Evolutionary conservation across 2,888 invertebrate genomes (phyloP).

Genomic region (Carterocephalus palaemon): DNA sequence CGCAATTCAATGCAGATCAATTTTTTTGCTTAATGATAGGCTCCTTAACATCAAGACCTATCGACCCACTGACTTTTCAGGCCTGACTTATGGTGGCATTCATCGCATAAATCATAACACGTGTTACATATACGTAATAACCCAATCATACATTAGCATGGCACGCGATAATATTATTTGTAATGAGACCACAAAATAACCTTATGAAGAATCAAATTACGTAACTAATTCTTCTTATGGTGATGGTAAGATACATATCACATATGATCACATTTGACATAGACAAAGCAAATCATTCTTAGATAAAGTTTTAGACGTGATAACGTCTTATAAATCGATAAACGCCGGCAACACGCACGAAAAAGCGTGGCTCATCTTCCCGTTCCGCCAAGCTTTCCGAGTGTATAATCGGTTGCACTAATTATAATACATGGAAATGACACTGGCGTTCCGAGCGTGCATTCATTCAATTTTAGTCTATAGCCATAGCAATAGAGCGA

Average conservation of each 20-base stretch:
- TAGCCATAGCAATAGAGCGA: too few relatives aligned
- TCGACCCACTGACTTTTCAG: conserved; percentile 14
- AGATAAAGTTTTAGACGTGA: too few relatives aligned
- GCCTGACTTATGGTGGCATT: conserved; percentile 6
- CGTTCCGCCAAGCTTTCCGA: too few relatives aligned
- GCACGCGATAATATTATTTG: conserved; percentile 20
- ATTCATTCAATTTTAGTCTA: too few relatives aligned
- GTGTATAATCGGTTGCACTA: too few relatives aligned
- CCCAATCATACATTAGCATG: conserved; percentile 6
- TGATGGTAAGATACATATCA: neutral
- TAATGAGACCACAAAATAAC: neutral
- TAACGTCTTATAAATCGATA: too few relatives aligned
- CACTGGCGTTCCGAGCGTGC: too few relatives aligned
- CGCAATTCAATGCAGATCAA: neutral
- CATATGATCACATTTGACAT: neutral
- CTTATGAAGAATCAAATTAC: conserved; percentile 1
- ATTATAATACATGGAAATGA: too few relatives aligned
- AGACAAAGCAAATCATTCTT: too few relatives aligned
- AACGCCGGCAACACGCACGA: too few relatives aligned
- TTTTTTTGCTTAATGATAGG: neutral
- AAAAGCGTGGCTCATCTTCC: too few relatives aligned
- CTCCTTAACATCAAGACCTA: conserved; percentile 4
- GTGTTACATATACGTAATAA: conserved; percentile 12
- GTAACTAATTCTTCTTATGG: neutral
- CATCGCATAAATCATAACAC: conserved; percentile 16